Evolutionary conservation across 1,140 invertebrate genomes (phyloP).

Genomic region (Dryas iulia): DNA sequence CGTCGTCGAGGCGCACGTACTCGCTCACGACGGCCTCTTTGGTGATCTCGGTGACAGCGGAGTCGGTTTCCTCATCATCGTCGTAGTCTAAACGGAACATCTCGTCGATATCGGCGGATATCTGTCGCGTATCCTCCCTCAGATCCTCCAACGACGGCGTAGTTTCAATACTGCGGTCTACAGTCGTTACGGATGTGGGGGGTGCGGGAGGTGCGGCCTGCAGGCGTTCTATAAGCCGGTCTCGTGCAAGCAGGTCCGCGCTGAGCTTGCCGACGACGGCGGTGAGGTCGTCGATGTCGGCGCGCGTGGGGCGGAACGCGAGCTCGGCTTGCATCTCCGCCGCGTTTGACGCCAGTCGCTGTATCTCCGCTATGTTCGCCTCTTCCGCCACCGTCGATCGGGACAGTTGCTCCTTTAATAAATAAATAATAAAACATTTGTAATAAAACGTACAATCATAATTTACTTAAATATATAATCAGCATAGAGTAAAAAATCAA

Average conservation of each 20-base stretch:
- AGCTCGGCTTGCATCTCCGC: constrained; percentile 71
- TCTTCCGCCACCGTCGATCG: constrained; percentile 63
- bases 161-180: constrained; percentile 55
- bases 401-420: constrained; percentile 62
- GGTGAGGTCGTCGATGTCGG: constrained; percentile 62
- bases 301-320: constrained; percentile 65
- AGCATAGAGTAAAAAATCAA: too few relatives aligned
- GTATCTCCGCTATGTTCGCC: constrained; percentile 65
- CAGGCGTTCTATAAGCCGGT: constrained; percentile 44
- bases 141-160: constrained; percentile 45
- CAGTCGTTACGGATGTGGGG: constrained; percentile 26
- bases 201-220: constrained; percentile 30
- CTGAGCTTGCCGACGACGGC: constrained; percentile 51
- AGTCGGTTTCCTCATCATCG: constrained; percentile 63
- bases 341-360: constrained; percentile 58
- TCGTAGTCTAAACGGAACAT: constrained; percentile 70
- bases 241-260: constrained; percentile 48
- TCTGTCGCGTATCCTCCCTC: constrained; percentile 51
- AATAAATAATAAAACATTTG: too few relatives aligned
- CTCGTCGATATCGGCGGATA: constrained; percentile 64
- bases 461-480: too few relatives aligned
- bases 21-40: constrained; percentile 32
- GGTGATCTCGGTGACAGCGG: constrained; percentile 49
- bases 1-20: constrained; percentile 59
- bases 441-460: not conserved